Evolutionary conservation across 2,113 vertebrate genomes (phyloP), one percentile per base, ranked within the genome.

Genomic region (Sisor rabdophorus): DNA sequence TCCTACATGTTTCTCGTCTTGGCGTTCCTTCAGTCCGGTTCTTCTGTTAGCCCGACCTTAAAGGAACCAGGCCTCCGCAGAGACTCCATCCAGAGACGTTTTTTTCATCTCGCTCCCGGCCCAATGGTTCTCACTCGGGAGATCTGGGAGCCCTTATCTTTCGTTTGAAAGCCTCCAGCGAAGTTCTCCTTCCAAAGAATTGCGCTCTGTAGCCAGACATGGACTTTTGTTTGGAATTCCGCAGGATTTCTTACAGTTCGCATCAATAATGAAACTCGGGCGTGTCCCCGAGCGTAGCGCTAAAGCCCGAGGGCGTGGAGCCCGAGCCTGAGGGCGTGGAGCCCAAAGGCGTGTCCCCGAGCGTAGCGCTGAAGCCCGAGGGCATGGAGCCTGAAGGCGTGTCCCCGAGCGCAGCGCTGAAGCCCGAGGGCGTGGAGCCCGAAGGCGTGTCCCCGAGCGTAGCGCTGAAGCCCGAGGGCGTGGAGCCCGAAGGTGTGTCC

Each of bases 81-180:
- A 79, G 79, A 52, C 76, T 40, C 61, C 52, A 44, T 76, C 73
- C 61, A 70, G 30, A 52, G 77, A 28, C 71, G 75, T 65, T 17
- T 78, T 76, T 60, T 8, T 24, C 52, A 80, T 59, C 74, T 75
- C 22, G 77, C 80, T 79, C 70, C 77, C 73, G 77, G 77, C 80
- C 80, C 79, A 53, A 65, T 74, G 78, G 60, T 70, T 79, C 80
- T 67, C 80, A 47, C 78, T 60, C 32, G 65, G 73, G 65, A 77
- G 63, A 72, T 53, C 32, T 22, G 11, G 30, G 28, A 56, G 40
- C 40, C 40, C 40, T 77, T 74, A 79, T 77, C 80, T 59, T 68
- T 79, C 69, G 72, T 78, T 77, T 64, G 47, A 54, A 55, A 55
- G 79, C 79, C 69, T 72, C 67, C 69, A 79, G 71, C 65, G 67